Percentiles rank a stretch among this genome's conserved stretches.
Evolutionary conservation across 1,140 invertebrate species (phyloP).

Genomic region (Drosophila athabasca): DNA sequence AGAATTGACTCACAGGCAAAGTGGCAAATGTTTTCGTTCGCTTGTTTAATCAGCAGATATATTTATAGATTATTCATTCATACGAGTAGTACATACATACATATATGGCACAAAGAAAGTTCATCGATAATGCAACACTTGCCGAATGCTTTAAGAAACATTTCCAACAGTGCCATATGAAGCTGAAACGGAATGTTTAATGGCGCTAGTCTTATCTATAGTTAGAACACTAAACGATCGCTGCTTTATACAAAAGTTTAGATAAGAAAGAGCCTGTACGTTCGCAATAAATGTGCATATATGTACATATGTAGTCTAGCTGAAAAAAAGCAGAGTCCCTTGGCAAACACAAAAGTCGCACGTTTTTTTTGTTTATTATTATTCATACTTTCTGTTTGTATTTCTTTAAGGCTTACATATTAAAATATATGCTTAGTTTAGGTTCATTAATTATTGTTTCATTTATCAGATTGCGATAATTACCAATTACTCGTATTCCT

Average conservation of each 20-base stretch:
- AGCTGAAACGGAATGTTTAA: not conserved
- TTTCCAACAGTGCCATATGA: not conserved
- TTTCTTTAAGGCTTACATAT: conserved; percentile 82
- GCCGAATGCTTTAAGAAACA: not conserved
- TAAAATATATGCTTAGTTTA: conserved; percentile 80
- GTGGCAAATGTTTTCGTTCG: conserved; percentile 31
- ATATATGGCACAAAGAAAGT: conserved; percentile 20
- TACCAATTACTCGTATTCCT: conserved; percentile 41
- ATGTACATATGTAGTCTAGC: not conserved
- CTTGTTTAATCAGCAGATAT: conserved; percentile 72
- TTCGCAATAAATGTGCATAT: too few species aligned
- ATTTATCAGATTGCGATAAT: conserved; percentile 71
- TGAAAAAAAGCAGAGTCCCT: not conserved
- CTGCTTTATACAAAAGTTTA: conserved; percentile 8
- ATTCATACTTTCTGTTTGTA: conserved; percentile 63
- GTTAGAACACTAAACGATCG: conserved; percentile 2
- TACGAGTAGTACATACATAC: conserved; percentile 6
- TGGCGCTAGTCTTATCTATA: conserved; percentile 20
- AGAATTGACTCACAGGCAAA: conserved; percentile 48
- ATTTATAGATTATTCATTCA: conserved; percentile 71
- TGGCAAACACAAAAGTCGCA: conserved; percentile 21
- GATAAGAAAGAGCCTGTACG: conserved; percentile 10
- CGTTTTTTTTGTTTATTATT: conserved; percentile 68
- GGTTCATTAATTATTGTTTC: conserved; percentile 66
- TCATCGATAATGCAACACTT: conserved; percentile 11